Conservation (phyloP, 2,113 vertebrate species). For the Solea senegalensis region DNA sequence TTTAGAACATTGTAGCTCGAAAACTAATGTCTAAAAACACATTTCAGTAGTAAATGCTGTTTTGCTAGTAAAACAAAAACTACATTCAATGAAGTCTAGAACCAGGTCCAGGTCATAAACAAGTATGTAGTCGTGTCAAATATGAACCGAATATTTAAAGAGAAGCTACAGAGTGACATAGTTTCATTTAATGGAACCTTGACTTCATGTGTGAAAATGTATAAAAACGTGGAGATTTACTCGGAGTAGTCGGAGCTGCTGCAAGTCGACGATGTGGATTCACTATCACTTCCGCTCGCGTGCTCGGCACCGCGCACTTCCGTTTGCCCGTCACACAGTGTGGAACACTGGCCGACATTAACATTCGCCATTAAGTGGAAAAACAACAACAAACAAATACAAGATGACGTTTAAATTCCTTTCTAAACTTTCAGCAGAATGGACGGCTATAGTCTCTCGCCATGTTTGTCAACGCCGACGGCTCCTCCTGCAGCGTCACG, state of each 20-base stretch:
- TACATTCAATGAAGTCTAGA: no score
- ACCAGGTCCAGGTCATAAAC: no score
- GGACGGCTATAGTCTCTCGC: slow-evolving; percentile 21
- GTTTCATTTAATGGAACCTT: background rate
- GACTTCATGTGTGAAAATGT: background rate
- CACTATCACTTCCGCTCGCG: slow-evolving; percentile 40
- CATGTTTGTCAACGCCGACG: slow-evolving; percentile 65
- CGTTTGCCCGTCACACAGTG: background rate
- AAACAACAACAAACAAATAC: no score
- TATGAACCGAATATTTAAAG: no score
- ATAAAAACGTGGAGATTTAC: slow-evolving; percentile 54
- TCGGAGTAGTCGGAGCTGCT: slow-evolving; percentile 69
- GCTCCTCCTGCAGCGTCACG: slow-evolving; percentile 27
- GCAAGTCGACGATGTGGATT: slow-evolving; percentile 60
- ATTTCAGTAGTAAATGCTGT: no score
- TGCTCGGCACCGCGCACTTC: slow-evolving; percentile 21
- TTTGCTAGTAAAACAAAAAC: no score
- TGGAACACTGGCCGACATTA: background rate
- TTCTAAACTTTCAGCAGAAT: background rate
- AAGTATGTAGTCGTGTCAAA: no score
- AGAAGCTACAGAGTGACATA: background rate
- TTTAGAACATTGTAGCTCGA: no score
- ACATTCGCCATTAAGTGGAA: slow-evolving; percentile 44
- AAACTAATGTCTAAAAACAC: no score
- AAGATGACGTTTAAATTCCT: background rate